A percentile compares a stretch with the other conserved stretches of the same genome.
Evolutionary conservation across 2,797 vertebrate genomes (phyloP).

Genomic region (Smutsia temminckii): DNA sequence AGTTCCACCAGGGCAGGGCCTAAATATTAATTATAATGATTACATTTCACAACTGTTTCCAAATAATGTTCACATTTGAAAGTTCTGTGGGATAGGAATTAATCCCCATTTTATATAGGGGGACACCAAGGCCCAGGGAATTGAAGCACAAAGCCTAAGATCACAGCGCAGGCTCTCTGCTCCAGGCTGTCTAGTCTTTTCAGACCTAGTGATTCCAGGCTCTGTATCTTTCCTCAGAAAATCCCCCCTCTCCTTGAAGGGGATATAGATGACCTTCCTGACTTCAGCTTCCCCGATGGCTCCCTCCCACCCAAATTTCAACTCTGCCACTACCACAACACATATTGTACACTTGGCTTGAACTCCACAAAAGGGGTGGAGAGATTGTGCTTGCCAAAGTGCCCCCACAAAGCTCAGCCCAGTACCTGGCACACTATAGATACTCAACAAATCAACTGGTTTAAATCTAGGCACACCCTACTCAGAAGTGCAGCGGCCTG

Average conservation of each 20-base stretch:
- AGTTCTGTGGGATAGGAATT: neutral
- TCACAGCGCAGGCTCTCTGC: neutral
- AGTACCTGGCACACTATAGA: neutral
- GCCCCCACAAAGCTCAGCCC: neutral
- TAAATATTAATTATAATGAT: conserved; percentile 7
- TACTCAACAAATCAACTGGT: neutral
- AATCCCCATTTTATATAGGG: neutral
- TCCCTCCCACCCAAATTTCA: neutral
- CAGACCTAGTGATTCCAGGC: neutral
- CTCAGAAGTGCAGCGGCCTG: neutral
- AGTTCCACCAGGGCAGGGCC: neutral
- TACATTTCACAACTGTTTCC: neutral
- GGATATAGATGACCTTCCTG: neutral
- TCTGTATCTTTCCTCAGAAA: neutral
- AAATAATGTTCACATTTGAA: neutral
- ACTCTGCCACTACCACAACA: neutral
- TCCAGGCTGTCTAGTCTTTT: neutral
- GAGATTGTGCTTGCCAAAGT: neutral
- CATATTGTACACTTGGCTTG: neutral
- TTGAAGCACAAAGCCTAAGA: neutral
- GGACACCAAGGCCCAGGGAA: neutral
- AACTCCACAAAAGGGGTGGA: neutral
- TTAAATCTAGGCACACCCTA: neutral
- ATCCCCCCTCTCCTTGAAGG: neutral
- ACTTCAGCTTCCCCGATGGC: neutral